Base-by-base conservation (phyloP, 2,113 vertebrate genomes). In the Acanthochromis polyacanthus region DNA sequence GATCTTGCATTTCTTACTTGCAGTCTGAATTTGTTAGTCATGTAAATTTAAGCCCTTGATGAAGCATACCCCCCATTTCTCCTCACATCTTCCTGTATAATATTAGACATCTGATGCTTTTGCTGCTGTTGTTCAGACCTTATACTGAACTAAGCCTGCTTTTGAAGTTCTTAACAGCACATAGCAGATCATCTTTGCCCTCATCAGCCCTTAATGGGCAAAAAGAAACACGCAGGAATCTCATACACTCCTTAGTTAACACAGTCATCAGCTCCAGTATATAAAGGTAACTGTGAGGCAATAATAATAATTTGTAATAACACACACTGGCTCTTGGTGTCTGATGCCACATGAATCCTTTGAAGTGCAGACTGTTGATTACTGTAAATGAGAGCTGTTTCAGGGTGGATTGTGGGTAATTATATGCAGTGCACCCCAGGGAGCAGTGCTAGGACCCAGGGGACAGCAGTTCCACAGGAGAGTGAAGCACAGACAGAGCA, bases 371-470 rank as follows among this genome's bases (percentile, higher is more conserved):
- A 92, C 90, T 94, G 93, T 94, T 93, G 91, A 93, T 94, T 93
- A 92, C 92, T 92, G 92, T 93, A 94, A 94, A 94, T 94, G 91
- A 93, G 92, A 89, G 92, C 91, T 92, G 90, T 93, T 93, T 94
- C 93, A 93, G 92, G 93, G 92, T 94, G 92, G 91, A 93, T 94
- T 93, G 91, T 94, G 93, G 91, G 91, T 93, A 94, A 94, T 94
- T 94, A 94, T 93, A 93, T 93, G 92, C 92, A 93, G 89, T 91
- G 91, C 91, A 94, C 92, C 79, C 91, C 78, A 82, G 92, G 92
- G 92, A 94, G 87, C 93, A 90, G 91, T 90, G 91, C 89, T 88
- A 88, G 78, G 82, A 86, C 93, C 88, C 91, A 88, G 70, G 92
- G 91, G 91, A 90, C 84, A 82, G 88, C 77, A 30, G 85, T 91